Evolutionary conservation across 2,113 vertebrate species (phyloP).

Genomic region (Nothocercus julius): DNA sequence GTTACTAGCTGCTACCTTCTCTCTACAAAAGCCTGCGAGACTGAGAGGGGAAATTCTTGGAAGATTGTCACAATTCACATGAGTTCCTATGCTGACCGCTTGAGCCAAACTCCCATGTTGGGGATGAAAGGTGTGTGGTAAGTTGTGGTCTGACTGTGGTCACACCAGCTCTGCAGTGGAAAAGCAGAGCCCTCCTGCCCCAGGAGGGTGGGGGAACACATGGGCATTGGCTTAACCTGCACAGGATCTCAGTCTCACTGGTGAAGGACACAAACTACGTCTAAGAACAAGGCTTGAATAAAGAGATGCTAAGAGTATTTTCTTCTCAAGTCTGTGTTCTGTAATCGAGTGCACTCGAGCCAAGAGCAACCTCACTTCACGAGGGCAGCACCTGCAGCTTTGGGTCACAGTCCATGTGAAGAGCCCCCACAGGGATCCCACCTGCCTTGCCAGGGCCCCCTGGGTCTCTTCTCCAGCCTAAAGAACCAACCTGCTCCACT

Average conservation of each 20-base stretch:
- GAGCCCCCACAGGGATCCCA: accelerated
- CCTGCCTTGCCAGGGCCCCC: neutral
- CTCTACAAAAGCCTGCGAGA: neutral
- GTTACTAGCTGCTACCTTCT: neutral
- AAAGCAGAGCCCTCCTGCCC: neutral
- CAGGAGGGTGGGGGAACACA: neutral
- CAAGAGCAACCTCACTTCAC: neutral
- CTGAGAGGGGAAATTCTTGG: neutral
- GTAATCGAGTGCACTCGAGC: neutral
- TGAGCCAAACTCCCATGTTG: neutral
- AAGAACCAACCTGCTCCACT: neutral
- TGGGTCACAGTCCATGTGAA: accelerated
- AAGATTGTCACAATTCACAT: neutral
- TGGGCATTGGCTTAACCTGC: neutral
- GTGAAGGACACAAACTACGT: neutral
- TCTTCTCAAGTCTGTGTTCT: neutral
- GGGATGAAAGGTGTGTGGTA: neutral
- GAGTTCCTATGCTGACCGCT: neutral
- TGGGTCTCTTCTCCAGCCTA: neutral
- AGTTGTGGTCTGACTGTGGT: neutral
- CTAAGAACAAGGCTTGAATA: constrained; percentile 30
- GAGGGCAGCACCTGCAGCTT: neutral
- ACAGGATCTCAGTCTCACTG: accelerated
- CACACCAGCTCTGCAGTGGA: neutral
- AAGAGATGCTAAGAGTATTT: constrained; percentile 22